Conservation (phyloP, 2,113 vertebrate genomes). For the Phocoena sinus region DNA sequence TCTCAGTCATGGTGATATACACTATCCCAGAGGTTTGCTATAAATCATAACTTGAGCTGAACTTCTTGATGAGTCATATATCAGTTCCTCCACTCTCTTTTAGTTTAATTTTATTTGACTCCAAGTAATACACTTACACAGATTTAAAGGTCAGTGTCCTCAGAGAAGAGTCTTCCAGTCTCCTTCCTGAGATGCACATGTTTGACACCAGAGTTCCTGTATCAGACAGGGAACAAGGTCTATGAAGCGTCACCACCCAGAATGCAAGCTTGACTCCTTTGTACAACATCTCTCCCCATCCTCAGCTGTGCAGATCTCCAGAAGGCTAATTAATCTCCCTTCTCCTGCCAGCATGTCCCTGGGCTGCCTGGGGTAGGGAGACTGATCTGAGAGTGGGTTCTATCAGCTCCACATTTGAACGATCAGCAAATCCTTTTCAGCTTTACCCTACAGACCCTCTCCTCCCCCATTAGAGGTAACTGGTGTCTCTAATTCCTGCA, state of each 20-base stretch:
- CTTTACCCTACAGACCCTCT: background rate
- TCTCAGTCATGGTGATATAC: background rate
- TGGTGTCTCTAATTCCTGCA: background rate
- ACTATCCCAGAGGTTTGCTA: background rate
- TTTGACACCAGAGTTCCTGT: background rate
- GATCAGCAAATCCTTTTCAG: background rate
- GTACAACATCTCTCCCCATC: background rate
- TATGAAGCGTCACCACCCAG: background rate
- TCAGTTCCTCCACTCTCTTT: background rate
- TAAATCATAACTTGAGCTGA: background rate
- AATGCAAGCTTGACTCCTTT: background rate
- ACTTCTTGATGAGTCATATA: background rate
- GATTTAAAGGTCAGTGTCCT: background rate
- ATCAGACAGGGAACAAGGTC: background rate
- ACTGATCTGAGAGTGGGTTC: background rate
- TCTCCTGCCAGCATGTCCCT: background rate
- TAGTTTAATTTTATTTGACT: background rate
- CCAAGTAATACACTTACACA: background rate
- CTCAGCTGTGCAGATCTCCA: background rate
- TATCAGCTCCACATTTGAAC: background rate
- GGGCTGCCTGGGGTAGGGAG: background rate
- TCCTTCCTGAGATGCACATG: background rate
- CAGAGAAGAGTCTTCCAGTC: background rate
- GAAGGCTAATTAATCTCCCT: background rate
- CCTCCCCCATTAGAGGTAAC: rapidly evolving